phyloP scores from a whole-genome alignment of 2,888 invertebrate genomes.

The Pteria penguin region DNA sequence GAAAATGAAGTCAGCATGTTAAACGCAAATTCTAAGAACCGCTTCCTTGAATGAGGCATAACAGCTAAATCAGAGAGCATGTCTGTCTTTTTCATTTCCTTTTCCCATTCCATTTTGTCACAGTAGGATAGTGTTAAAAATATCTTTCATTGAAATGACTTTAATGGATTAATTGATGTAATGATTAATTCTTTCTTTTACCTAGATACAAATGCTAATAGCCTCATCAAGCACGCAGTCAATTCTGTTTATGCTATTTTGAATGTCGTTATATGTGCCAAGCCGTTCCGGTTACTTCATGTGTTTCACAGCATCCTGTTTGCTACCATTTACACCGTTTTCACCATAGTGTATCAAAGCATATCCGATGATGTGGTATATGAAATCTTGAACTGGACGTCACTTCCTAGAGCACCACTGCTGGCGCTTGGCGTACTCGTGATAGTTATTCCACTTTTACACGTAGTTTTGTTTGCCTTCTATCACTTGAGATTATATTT shows the following conservation, averaged over 20 bases:
- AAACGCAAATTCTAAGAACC: no score
- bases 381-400: conserved; percentile 51
- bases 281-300: conserved; percentile 56
- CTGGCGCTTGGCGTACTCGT: conserved; percentile 24
- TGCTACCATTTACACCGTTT: conserved; percentile 50
- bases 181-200: not conserved
- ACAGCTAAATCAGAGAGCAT: no score
- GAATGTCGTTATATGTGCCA: conserved; percentile 47
- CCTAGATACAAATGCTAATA: conserved; percentile 46
- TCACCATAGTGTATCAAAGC: conserved; percentile 53
- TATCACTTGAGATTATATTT: conserved; percentile 1
- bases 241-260: conserved; percentile 53
- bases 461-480: conserved; percentile 33
- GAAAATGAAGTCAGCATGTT: no score
- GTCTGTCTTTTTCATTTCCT: no score
- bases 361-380: conserved; percentile 54
- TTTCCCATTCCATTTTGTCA: no score
- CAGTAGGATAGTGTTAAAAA: no score
- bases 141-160: no score
- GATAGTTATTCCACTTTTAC: conserved; percentile 49
- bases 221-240: conserved; percentile 55
- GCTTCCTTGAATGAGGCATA: no score
- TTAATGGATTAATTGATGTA: no score
- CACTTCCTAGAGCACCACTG: conserved; percentile 31
- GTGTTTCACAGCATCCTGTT: conserved; percentile 53